phyloP scores from a whole-genome alignment of 2,888 invertebrate genomes.

The Tetragnatha montana region DNA sequence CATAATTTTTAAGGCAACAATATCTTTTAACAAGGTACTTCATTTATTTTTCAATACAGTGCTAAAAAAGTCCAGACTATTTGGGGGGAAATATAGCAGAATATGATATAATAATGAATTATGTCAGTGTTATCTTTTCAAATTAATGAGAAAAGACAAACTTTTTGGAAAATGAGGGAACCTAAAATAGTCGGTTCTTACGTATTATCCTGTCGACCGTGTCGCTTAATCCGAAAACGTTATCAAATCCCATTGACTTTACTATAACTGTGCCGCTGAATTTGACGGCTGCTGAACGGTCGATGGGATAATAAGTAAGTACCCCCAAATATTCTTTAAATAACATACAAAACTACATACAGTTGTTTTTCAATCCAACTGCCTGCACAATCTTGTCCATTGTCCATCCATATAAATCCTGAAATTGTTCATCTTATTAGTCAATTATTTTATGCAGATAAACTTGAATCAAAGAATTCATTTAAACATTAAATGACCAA shows the following conservation, averaged over 20 bases:
- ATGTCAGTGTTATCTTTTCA: neutral
- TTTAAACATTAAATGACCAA: no score
- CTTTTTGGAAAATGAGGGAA: neutral
- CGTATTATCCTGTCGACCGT: no score
- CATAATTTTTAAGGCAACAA: neutral
- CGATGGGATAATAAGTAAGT: no score
- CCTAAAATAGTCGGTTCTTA: no score
- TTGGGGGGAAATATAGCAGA: neutral
- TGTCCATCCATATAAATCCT: slow-evolving; percentile 98
- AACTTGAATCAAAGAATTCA: no score
- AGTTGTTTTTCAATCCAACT: slow-evolving; percentile 93
- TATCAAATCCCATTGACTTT: no score
- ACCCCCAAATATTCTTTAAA: no score
- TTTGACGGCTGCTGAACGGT: no score
- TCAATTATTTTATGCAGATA: no score
- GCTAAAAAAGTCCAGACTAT: neutral
- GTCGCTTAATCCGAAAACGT: no score
- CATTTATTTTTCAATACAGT: no score
- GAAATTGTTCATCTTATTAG: slow-evolving; percentile 15
- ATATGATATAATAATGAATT: neutral
- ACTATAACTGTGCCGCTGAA: no score
- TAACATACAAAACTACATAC: slow-evolving; percentile 76
- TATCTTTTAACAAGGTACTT: neutral
- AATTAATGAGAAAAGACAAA: neutral
- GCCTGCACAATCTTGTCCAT: slow-evolving; percentile 96